Conservation (phyloP, 2,888 invertebrate genomes). For the Ceramica pisi region DNA sequence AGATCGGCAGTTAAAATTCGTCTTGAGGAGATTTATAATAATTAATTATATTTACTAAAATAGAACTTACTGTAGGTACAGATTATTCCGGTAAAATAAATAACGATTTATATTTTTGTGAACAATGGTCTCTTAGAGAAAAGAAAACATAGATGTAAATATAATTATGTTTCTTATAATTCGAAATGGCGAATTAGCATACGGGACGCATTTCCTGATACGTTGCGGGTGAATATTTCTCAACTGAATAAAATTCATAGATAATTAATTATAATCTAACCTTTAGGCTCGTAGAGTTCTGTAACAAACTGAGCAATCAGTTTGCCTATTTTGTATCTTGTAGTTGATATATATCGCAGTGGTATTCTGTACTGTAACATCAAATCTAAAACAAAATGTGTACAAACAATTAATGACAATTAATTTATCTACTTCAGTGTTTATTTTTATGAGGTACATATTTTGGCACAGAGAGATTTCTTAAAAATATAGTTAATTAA, state of each 20-base stretch:
- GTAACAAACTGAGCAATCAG: constrained; percentile 37
- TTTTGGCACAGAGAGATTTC: constrained; percentile 95
- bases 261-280: constrained; percentile 42
- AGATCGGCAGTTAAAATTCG: constrained; percentile 73
- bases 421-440: constrained; percentile 88
- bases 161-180: constrained; percentile 36
- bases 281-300: constrained; percentile 53
- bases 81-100: constrained; percentile 30
- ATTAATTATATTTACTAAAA: constrained; percentile 15
- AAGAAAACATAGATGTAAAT: constrained; percentile 43
- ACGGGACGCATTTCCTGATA: constrained; percentile 32
- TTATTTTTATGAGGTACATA: constrained; percentile 94
- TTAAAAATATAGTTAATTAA: constrained; percentile 88
- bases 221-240: constrained; percentile 68
- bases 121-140: constrained; percentile 25
- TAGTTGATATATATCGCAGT: constrained; percentile 41
- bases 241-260: constrained; percentile 39
- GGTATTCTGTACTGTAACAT: constrained; percentile 59
- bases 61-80: constrained; percentile 40
- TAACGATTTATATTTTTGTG: constrained; percentile 27
- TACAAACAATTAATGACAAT: constrained; percentile 83
- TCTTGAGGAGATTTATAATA: constrained; percentile 51
- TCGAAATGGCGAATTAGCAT: constrained; percentile 29
- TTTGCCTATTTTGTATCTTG: constrained; percentile 46
- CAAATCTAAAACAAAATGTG: constrained; percentile 81